These are phyloP conservation scores for Zaprionus inermis DNA, from an alignment of 1,140 invertebrate species.

Conservation along the genomic window DNA sequence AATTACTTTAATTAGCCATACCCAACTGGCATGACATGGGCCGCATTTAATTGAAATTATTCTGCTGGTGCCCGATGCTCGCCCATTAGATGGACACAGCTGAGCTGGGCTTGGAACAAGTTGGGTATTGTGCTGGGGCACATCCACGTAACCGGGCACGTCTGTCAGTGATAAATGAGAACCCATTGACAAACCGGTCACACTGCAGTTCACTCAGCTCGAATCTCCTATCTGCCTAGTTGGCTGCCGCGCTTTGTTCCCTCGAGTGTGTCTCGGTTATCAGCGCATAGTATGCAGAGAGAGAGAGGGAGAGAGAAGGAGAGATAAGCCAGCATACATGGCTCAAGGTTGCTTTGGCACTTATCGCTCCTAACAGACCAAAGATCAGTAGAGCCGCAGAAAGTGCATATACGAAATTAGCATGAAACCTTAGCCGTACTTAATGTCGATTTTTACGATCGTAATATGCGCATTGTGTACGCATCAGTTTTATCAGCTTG, in stretches of 20 bases:
- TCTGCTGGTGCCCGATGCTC: slow-evolving; percentile 53
- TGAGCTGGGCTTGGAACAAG: slow-evolving; percentile 18
- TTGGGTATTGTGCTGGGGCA: slow-evolving; percentile 28
- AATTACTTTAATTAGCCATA: slow-evolving; percentile 38
- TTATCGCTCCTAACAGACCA: slow-evolving; percentile 15
- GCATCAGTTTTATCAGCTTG: background rate
- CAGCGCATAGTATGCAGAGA: slow-evolving; percentile 15
- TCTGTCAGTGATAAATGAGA: slow-evolving; percentile 71
- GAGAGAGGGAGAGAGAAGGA: background rate
- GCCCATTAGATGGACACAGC: slow-evolving; percentile 31
- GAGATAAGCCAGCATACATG: slow-evolving; percentile 6
- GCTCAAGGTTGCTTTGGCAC: slow-evolving; percentile 15
- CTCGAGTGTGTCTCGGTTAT: slow-evolving; percentile 25
- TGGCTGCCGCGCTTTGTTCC: slow-evolving; percentile 18
- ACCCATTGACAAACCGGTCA: slow-evolving; percentile 46
- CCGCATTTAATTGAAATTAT: slow-evolving; percentile 72
- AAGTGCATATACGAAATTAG: slow-evolving; percentile 10
- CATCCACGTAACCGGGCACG: slow-evolving; percentile 60
- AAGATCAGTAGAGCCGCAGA: background rate
- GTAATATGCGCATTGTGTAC: background rate
- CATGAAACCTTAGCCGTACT: background rate
- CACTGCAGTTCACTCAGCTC: slow-evolving; percentile 49
- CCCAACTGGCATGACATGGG: slow-evolving; percentile 13
- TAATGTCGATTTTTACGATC: background rate
- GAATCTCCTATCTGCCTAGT: too few relatives aligned